Conservation (phyloP, 2,888 invertebrate species). For the Philereme vetulata region DNA sequence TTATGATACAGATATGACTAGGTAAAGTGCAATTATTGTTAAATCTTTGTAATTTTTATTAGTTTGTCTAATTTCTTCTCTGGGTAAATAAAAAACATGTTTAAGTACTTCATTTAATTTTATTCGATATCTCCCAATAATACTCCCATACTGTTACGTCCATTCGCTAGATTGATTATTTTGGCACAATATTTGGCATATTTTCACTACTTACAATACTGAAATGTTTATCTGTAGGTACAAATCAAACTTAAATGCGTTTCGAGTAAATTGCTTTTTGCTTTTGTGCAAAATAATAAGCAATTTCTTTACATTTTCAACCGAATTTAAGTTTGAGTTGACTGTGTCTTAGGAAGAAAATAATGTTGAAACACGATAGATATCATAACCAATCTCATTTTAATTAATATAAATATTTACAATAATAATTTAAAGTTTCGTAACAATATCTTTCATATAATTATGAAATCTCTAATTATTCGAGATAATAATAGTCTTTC, state of each 20-base stretch:
- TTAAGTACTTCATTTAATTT: slow-evolving; percentile 57
- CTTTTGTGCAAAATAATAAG: background rate
- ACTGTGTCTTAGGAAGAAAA: slow-evolving; percentile 1
- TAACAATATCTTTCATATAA: slow-evolving; percentile 19
- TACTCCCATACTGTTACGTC: slow-evolving; percentile 48
- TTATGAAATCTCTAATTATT: slow-evolving; percentile 24
- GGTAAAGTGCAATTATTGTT: no score
- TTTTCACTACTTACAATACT: slow-evolving; percentile 41
- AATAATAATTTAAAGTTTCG: slow-evolving; percentile 25
- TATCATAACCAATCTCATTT: slow-evolving; percentile 11
- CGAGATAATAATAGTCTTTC: slow-evolving; percentile 25
- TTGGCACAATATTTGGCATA: slow-evolving; percentile 78
- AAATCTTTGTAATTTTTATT: no score
- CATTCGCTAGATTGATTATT: slow-evolving; percentile 50
- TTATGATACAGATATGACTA: no score
- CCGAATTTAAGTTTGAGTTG: slow-evolving; percentile 8
- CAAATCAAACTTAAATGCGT: slow-evolving; percentile 9
- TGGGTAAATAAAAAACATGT: slow-evolving; percentile 40
- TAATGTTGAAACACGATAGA: slow-evolving; percentile 13
- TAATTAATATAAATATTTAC: slow-evolving; percentile 26
- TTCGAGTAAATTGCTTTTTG: background rate
- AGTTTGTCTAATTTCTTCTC: no score
- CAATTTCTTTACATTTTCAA: background rate
- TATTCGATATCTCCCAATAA: slow-evolving; percentile 70
- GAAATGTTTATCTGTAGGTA: slow-evolving; percentile 22